Evolutionary conservation across 2,888 invertebrate species (phyloP).

Genomic region (Micropterix aruncella): DNA sequence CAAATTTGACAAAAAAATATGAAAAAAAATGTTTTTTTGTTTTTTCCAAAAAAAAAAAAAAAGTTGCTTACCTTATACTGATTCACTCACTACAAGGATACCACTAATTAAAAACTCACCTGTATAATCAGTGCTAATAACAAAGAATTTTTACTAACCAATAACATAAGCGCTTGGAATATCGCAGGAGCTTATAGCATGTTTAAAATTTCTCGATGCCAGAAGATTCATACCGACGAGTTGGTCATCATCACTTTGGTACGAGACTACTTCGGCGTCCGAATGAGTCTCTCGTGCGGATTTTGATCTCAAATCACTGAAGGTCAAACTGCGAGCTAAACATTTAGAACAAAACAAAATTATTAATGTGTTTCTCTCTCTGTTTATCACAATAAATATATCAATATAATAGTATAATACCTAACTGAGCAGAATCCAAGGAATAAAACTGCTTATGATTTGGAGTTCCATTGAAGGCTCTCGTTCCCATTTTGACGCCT

Average conservation of each 20-base stretch:
- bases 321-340: neutral
- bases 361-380: no score
- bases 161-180: slow-evolving; percentile 26
- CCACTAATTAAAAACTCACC: no score
- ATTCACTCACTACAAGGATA: no score
- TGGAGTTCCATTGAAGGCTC: slow-evolving; percentile 43
- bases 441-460: slow-evolving; percentile 19
- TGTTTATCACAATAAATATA: no score
- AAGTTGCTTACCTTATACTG: no score
- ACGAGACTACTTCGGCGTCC: slow-evolving; percentile 27
- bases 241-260: slow-evolving; percentile 37
- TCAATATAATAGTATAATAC: no score
- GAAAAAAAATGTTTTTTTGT: no score
- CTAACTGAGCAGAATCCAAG: slow-evolving; percentile 13
- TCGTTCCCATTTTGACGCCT: slow-evolving; percentile 63
- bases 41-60: no score
- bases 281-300: slow-evolving; percentile 12
- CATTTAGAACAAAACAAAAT: no score
- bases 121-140: no score
- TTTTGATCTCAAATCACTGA: neutral
- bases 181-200: slow-evolving; percentile 15
- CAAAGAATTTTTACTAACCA: no score
- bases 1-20: no score
- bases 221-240: slow-evolving; percentile 34
- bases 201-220: slow-evolving; percentile 31